Evolutionary conservation across 2,888 invertebrate genomes (phyloP).

Genomic region (Lymantria monacha): DNA sequence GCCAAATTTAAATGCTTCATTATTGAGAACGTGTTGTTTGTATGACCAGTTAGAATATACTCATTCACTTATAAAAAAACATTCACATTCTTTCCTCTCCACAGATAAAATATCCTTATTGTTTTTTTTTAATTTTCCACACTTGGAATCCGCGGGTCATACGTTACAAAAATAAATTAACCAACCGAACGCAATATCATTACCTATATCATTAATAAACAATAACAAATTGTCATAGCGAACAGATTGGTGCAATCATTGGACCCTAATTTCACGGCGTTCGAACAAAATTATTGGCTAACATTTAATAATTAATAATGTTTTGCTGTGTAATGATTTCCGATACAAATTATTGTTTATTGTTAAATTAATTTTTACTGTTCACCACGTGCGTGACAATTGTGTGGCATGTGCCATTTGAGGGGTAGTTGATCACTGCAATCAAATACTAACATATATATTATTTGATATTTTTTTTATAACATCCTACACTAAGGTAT

Average conservation of each 20-base stretch:
- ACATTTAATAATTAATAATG: slow-evolving; percentile 23
- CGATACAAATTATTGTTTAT: slow-evolving; percentile 26
- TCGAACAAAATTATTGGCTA: slow-evolving; percentile 22
- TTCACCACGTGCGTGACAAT: slow-evolving; percentile 25
- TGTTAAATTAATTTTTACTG: slow-evolving; percentile 32
- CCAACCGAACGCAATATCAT: slow-evolving; percentile 25
- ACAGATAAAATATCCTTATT: no score
- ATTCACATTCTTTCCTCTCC: no score
- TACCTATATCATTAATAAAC: slow-evolving; percentile 24
- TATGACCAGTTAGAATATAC: no score
- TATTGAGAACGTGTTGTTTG: no score
- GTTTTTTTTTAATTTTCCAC: no score
- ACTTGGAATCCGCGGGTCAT: slow-evolving; percentile 23
- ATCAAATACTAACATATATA: no score
- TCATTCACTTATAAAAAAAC: no score
- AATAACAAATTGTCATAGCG: slow-evolving; percentile 5
- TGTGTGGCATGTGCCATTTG: slow-evolving; percentile 11
- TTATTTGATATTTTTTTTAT: no score
- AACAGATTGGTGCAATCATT: slow-evolving; percentile 3
- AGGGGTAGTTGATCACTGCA: neutral
- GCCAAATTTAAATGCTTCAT: no score
- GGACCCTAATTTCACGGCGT: slow-evolving; percentile 29
- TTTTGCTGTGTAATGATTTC: slow-evolving; percentile 39
- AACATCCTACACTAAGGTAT: no score
- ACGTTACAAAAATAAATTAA: slow-evolving; percentile 11